Evolutionary conservation across 2,888 invertebrate species (phyloP), one percentile per base, ranked within the genome.

Genomic region (Tenthredo distinguenda): DNA sequence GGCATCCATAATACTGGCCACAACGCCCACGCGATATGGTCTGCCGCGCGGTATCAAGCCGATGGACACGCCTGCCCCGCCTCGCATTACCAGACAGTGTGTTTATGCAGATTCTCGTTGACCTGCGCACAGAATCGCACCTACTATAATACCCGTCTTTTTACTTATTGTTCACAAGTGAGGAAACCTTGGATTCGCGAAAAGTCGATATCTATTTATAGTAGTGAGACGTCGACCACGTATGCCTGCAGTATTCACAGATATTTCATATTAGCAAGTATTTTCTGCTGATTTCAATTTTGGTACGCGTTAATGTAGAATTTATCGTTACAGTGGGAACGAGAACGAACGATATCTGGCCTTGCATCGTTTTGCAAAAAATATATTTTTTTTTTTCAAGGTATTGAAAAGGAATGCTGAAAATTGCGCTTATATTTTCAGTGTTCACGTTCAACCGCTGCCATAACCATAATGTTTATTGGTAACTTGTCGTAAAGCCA

Each of bases 1-100:
- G 43, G 65, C 68, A 12, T 26, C 68, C 68, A 65, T 83, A 65
- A 83, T 47, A 83, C 43, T 34, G 68, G 40, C 43, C 85, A 84
- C 84, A 86, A 85, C 85, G 85, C 86, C 68, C 82, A 84, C 86
- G 83, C 79, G 85, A 65, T 79, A 84, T 86, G 85, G 86, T 86
- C 79, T 50, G 74, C 55, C 62, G 40, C 62, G n/a, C 62, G 81
- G 37, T 62, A 81, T 81, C 81, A 81, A 83, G 37, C 68, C 71
- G 47, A 68, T 62, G 83, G 65, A 83, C 68, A 71, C 83, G 34
- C 50, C 83, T 26, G 83, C 83, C 83, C 68, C 83, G 83, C 83
- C 83, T 83, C 68, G 83, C 21, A 47, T 68, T 40, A 68, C 71
- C 83, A 37, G 71, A 83, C 83, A 83, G 58, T 83, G 83, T 83